Evolutionary conservation across 2,113 vertebrate species (phyloP).

Genomic region (Haemorhous mexicanus): DNA sequence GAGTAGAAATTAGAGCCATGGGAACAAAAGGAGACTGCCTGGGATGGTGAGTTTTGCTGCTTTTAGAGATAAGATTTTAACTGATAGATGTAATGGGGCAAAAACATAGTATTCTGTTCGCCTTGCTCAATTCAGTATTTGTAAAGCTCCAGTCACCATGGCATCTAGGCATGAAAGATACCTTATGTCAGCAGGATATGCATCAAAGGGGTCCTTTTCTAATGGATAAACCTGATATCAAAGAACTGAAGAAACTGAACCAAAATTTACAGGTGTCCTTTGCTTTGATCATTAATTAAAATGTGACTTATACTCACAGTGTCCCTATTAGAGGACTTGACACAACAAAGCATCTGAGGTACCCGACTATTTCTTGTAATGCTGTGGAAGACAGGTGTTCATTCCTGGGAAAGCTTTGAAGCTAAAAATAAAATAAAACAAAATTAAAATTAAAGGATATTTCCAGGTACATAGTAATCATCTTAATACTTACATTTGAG

Average conservation of each 20-base stretch:
- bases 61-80: conserved; percentile 33
- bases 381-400: conserved; percentile 79
- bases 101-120: background rate
- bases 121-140: background rate
- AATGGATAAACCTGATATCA: conserved; percentile 67
- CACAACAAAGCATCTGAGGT: conserved; percentile 73
- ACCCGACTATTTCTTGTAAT: conserved; percentile 74
- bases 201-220: conserved; percentile 66
- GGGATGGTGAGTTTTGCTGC: background rate
- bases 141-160: conserved; percentile 18
- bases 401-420: conserved; percentile 80
- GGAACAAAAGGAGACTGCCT: background rate
- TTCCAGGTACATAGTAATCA: conserved; percentile 78
- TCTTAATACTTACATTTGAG: conserved; percentile 73
- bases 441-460: conserved; percentile 83
- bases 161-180: conserved; percentile 56
- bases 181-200: conserved; percentile 49
- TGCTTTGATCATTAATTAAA: conserved; percentile 80
- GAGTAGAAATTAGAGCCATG: background rate
- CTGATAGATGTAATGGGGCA: background rate
- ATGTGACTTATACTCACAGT: conserved; percentile 69
- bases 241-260: conserved; percentile 65
- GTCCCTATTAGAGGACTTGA: conserved; percentile 73
- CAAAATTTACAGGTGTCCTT: conserved; percentile 73
- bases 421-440: conserved; percentile 78